Conservation (phyloP, 2,113 vertebrate species). For the Oryzias woworae region DNA sequence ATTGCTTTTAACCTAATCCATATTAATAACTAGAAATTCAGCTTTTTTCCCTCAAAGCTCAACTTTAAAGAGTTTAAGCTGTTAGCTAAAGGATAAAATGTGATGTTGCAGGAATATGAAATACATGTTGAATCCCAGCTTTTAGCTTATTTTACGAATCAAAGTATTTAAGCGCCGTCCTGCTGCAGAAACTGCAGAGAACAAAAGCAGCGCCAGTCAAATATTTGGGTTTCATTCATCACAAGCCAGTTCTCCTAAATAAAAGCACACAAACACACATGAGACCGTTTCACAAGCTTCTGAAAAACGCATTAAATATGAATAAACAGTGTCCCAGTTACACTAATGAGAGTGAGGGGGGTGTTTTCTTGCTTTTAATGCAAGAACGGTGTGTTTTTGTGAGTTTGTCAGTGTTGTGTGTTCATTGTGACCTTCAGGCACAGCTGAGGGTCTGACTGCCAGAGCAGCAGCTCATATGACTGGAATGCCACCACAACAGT, state of each 20-base stretch:
- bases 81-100: too few relatives aligned
- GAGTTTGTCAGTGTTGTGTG: slow-evolving; percentile 2
- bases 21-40: too few relatives aligned
- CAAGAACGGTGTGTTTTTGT: slow-evolving; percentile 9
- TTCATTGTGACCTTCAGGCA: slow-evolving; percentile 55
- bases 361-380: slow-evolving; percentile 2
- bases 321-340: slow-evolving; percentile 38
- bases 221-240: slow-evolving; percentile 23
- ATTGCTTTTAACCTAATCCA: too few relatives aligned
- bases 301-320: slow-evolving; percentile 45
- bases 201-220: slow-evolving; percentile 1
- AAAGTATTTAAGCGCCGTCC: too few relatives aligned
- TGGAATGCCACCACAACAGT: slow-evolving; percentile 45
- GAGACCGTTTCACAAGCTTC: slow-evolving; percentile 16
- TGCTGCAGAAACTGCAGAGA: background rate
- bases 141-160: too few relatives aligned
- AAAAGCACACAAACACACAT: slow-evolving; percentile 3
- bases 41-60: too few relatives aligned
- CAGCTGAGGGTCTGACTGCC: slow-evolving; percentile 55
- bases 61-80: too few relatives aligned
- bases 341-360: slow-evolving; percentile 35
- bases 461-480: slow-evolving; percentile 33
- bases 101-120: too few relatives aligned
- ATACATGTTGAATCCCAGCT: too few relatives aligned
- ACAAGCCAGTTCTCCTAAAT: too few relatives aligned